Percentiles rank a stretch among this genome's conserved stretches.
These are phyloP conservation scores for Desoria tigrina DNA, from an alignment of 2,888 invertebrate genomes.

Conservation along the genomic window DNA sequence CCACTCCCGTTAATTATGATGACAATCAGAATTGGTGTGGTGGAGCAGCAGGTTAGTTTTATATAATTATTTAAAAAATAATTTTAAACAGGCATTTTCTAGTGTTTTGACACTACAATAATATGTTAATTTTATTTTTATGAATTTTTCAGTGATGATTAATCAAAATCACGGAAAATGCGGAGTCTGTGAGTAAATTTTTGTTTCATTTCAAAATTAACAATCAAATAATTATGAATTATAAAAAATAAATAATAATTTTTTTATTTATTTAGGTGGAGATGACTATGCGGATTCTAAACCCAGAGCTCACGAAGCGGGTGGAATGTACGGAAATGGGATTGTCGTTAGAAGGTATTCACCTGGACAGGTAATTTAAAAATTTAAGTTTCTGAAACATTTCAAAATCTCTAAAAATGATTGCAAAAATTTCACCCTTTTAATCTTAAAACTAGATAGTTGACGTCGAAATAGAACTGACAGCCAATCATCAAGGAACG, in stretches of 20 bases:
- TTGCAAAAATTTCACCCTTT: not conserved
- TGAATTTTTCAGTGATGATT: conserved; percentile 33
- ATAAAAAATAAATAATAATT: no score
- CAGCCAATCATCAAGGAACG: conserved; percentile 71
- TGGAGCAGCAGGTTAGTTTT: conserved; percentile 72
- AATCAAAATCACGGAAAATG: conserved; percentile 38
- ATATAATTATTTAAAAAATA: not conserved
- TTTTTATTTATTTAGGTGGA: no score
- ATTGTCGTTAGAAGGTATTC: conserved; percentile 79
- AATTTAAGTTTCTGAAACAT: not conserved
- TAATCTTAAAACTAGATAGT: conserved; percentile 67
- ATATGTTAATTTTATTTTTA: conserved; percentile 4
- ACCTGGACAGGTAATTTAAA: conserved; percentile 69
- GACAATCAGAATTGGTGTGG: conserved; percentile 93
- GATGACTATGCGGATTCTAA: conserved; percentile 74
- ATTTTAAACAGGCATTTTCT: no score
- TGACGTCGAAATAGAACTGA: conserved; percentile 82
- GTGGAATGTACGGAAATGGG: conserved; percentile 81
- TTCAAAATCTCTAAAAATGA: conserved; percentile 1
- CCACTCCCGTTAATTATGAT: conserved; percentile 89
- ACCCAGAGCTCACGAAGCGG: conserved; percentile 86
- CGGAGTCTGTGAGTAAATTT: conserved; percentile 30
- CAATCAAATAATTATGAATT: not conserved
- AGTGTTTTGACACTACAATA: not conserved
- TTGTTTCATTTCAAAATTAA: not conserved